Evolutionary conservation across 2,888 invertebrate species (phyloP).

Genomic region (Acronicta psi): DNA sequence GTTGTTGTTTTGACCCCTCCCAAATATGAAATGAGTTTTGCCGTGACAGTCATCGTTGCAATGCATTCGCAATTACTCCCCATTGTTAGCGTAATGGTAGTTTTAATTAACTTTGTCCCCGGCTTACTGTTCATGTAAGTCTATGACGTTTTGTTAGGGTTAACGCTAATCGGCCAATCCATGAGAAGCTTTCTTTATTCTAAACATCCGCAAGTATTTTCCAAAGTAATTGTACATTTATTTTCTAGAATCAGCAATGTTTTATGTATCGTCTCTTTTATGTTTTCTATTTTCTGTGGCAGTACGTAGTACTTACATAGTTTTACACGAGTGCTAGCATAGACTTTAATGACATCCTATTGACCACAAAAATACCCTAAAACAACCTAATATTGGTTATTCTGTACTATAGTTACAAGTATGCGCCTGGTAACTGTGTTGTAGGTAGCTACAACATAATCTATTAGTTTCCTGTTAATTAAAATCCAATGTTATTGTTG

Average conservation of each 20-base stretch:
- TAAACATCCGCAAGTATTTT: no score
- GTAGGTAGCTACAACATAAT: constrained; percentile 2
- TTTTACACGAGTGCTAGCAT: no score
- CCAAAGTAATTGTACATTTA: neutral
- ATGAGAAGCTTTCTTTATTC: neutral
- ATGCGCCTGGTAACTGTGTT: neutral
- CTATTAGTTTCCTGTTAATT: constrained; percentile 28
- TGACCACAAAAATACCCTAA: no score
- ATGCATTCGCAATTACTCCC: constrained; percentile 58
- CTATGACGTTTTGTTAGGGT: neutral
- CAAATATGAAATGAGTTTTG: constrained; percentile 58
- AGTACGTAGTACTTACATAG: no score
- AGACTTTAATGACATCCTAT: no score
- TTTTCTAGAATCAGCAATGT: neutral
- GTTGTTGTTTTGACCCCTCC: constrained; percentile 59
- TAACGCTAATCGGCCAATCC: neutral
- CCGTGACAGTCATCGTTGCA: constrained; percentile 57
- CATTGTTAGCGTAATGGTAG: constrained; percentile 54
- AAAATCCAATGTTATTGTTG: constrained; percentile 22
- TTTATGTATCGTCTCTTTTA: neutral
- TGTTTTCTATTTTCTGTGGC: neutral
- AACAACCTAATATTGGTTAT: no score
- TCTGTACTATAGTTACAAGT: no score
- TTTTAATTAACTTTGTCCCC: constrained; percentile 51
- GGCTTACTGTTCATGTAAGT: constrained; percentile 11